A percentile compares a stretch with the other conserved stretches of the same genome.
Conservation (phyloP, 2,888 invertebrate genomes). For the Acrobasis consociella region DNA sequence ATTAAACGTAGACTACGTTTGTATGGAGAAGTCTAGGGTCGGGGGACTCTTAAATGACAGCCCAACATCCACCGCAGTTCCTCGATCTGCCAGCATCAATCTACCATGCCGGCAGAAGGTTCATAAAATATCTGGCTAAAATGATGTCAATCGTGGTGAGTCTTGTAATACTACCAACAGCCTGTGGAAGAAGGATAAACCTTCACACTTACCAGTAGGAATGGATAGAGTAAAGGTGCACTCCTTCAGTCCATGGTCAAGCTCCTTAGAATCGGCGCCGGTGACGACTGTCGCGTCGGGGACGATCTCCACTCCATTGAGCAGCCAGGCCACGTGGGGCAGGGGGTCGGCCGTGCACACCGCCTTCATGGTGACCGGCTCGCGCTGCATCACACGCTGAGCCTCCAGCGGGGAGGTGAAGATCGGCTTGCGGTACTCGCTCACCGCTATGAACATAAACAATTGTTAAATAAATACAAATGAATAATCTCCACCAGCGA, state of each 20-base stretch:
- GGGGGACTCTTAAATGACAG: too few relatives aligned
- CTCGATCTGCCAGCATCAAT: too few relatives aligned
- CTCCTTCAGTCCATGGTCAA: slow-evolving; percentile 90
- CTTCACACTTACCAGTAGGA: slow-evolving; percentile 81
- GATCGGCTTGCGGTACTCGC: slow-evolving; percentile 90
- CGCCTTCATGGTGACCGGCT: slow-evolving; percentile 86
- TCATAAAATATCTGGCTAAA: too few relatives aligned
- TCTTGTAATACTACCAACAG: too few relatives aligned
- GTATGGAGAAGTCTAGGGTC: too few relatives aligned
- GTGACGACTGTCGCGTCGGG: slow-evolving; percentile 85
- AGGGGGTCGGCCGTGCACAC: slow-evolving; percentile 94
- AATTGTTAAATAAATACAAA: not conserved
- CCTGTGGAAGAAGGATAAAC: too few relatives aligned
- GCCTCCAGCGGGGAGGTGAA: slow-evolving; percentile 87
- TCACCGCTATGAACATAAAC: slow-evolving; percentile 82
- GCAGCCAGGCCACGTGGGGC: slow-evolving; percentile 93
- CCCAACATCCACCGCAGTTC: too few relatives aligned
- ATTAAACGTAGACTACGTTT: too few relatives aligned
- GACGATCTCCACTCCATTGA: slow-evolving; percentile 87
- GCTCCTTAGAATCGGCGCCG: slow-evolving; percentile 85
- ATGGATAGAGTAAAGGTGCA: slow-evolving; percentile 91
- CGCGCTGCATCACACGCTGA: slow-evolving; percentile 86
- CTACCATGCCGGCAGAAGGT: too few relatives aligned
- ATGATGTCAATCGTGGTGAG: too few relatives aligned
- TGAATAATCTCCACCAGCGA: too few relatives aligned